Evolutionary conservation across 2,113 vertebrate species (phyloP).

Genomic region (Numenius arquata): DNA sequence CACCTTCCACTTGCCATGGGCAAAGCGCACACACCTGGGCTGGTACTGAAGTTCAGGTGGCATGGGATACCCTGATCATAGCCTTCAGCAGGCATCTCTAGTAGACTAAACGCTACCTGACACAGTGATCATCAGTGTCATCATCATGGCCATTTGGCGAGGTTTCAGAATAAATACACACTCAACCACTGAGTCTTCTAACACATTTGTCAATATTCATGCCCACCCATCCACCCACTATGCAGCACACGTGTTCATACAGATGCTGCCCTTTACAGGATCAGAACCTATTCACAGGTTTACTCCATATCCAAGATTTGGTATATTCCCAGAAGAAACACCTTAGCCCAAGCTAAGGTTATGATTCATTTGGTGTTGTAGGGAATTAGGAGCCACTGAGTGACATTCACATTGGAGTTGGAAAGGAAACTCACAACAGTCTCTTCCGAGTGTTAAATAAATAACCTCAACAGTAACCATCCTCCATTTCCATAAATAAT

Average conservation of each 20-base stretch:
- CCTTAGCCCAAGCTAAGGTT: neutral
- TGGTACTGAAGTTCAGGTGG: neutral
- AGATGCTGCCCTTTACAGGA: neutral
- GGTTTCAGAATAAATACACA: neutral
- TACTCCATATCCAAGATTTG: neutral
- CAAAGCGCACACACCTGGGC: neutral
- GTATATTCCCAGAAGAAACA: neutral
- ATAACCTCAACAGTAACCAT: neutral
- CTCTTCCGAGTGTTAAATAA: neutral
- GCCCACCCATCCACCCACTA: neutral
- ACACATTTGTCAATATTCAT: neutral
- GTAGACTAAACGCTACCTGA: neutral
- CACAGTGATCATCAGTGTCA: neutral
- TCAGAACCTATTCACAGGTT: neutral
- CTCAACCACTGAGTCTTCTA: neutral
- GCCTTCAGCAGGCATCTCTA: neutral
- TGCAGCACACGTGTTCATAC: fast-evolving
- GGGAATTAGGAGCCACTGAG: neutral
- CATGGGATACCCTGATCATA: neutral
- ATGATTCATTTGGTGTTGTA: neutral
- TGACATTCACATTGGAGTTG: neutral
- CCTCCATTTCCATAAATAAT: neutral
- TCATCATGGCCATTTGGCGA: neutral
- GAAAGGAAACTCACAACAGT: neutral
- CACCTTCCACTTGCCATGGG: neutral